Base-by-base conservation (phyloP, 2,113 vertebrate species). In the Anguilla japonica region DNA sequence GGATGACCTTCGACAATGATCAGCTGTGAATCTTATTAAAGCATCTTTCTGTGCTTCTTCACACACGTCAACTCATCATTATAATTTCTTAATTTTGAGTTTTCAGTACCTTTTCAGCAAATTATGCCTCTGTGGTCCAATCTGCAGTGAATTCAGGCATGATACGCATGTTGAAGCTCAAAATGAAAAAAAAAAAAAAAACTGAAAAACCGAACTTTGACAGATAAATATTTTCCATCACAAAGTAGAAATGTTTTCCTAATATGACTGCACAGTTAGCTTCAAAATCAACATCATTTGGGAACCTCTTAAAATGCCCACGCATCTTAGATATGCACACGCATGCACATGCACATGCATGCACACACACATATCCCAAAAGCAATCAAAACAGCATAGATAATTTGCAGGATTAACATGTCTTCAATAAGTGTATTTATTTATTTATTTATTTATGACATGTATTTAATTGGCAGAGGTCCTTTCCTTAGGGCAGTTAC, bases 51-150 rank as follows among this genome's bases (percentile, higher is more conserved):
- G 7, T 63, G 29, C 56, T 40, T 40, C 9, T 83, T 53, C 34
- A 53, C 53, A 75, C 87, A 71, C 88, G 86, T 50, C 90, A 67
- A 84, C 34, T 83, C 83, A 88, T 91, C 90, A 89, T 87, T 91
- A 88, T 89, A 87, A 92, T 91, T 88, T 89, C 20, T 26, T 9
- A 84, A 71, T 87, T 34, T 40, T 39, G 71, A 87, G 71, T 80
- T 80, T 67, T 41, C 75, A 56, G 63, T 79, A 87, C 82, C 86
- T 57, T 53, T 79, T 46, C 39, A 75, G 81, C n/a, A 86, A 71
- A 53, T 71, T 60, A 75, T 39, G 41, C 29, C 81, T 83, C 63
- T 43, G 41, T 22, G 43, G 80, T 83, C 20, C 29, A 41, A 40
- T 34, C 39, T 82, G 46, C 82, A 86, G 82, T 83, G 60, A 83